Percentiles rank a stretch among this genome's conserved stretches.
Evolutionary conservation across 2,797 vertebrate genomes (phyloP).

Genomic region (Emydoidea blandingii): DNA sequence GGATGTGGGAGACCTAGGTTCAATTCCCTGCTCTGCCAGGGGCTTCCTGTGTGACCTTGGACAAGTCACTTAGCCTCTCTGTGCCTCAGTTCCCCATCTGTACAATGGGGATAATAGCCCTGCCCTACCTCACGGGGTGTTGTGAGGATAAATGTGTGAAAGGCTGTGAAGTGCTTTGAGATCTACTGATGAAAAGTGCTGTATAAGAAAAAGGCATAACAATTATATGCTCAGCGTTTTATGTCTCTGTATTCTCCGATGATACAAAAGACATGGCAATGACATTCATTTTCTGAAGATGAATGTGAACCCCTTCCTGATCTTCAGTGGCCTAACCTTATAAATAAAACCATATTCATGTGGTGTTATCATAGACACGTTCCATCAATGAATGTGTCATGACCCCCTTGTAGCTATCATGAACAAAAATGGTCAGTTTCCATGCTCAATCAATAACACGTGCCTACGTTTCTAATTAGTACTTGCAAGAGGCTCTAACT

Average conservation of each 20-base stretch:
- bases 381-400: background rate
- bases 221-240: background rate
- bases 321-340: background rate
- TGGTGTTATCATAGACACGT: background rate
- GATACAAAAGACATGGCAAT: background rate
- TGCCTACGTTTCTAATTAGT: background rate
- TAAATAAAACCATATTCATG: background rate
- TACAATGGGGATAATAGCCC: background rate
- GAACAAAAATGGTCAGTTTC: background rate
- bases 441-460: slow-evolving; percentile 14
- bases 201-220: background rate
- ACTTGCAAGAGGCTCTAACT: background rate
- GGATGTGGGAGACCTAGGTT: background rate
- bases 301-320: background rate
- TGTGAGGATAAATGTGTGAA: background rate
- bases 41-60: background rate
- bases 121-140: background rate
- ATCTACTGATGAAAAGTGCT: background rate
- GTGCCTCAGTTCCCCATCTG: background rate
- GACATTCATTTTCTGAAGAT: background rate
- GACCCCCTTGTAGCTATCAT: background rate
- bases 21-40: background rate
- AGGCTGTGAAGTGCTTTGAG: background rate
- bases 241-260: background rate
- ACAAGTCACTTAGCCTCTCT: background rate